Conservation (phyloP, 2,113 vertebrate species). For the Oncorhynchus kisutch region DNA sequence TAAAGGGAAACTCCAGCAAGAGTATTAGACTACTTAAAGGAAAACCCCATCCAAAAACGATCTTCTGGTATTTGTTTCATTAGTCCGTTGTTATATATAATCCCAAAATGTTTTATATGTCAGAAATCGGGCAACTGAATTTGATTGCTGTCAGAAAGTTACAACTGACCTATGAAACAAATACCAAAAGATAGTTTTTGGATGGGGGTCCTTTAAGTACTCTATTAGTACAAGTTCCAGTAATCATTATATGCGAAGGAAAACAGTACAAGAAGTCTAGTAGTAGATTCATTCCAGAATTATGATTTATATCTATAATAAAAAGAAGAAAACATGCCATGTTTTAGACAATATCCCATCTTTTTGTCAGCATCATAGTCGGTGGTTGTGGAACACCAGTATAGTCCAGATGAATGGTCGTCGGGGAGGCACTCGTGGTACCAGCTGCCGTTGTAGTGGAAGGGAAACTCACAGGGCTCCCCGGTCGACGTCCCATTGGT, state of each 20-base stretch:
- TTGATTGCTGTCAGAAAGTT: too few species aligned
- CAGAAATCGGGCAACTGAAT: too few species aligned
- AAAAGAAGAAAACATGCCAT: slow-evolving; percentile 66
- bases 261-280: too few species aligned
- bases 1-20: too few species aligned
- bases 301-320: background rate
- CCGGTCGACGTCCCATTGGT: slow-evolving; percentile 83
- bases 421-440: slow-evolving; percentile 82
- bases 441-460: slow-evolving; percentile 81
- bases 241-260: background rate
- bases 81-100: too few species aligned
- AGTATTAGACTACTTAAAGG: too few species aligned
- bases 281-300: background rate
- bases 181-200: too few species aligned
- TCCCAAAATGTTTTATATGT: too few species aligned
- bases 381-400: slow-evolving; percentile 85
- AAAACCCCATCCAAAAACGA: too few species aligned
- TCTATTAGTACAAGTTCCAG: background rate
- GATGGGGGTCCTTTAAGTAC: too few species aligned
- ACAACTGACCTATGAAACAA: too few species aligned
- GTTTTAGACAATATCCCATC: slow-evolving; percentile 85
- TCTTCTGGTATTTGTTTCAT: too few species aligned
- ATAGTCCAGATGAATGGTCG: slow-evolving; percentile 1
- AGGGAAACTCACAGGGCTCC: slow-evolving; percentile 88
- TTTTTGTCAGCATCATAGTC: slow-evolving; percentile 74